Conservation (phyloP, 2,888 invertebrate genomes). For the Spodoptera picta region DNA sequence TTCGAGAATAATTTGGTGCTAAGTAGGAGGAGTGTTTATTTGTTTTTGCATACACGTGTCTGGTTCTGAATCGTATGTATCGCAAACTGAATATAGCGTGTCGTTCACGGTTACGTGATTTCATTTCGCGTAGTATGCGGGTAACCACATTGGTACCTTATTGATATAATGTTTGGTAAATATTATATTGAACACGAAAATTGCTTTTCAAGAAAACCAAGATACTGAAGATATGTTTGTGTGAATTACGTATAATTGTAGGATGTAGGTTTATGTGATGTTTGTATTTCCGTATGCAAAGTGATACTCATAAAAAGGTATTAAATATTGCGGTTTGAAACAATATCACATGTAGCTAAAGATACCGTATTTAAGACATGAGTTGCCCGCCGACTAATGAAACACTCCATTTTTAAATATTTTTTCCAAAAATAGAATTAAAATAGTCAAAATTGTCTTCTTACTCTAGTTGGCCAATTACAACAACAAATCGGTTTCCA, state of each 20-base stretch:
- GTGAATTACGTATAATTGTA: conserved; percentile 40
- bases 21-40: conserved; percentile 36
- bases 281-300: too few species aligned
- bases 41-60: conserved; percentile 12
- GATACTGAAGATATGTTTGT: conserved; percentile 51
- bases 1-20: conserved; percentile 40
- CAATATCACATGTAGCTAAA: too few species aligned
- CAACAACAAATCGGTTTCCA: too few species aligned
- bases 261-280: conserved; percentile 47
- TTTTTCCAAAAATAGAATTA: too few species aligned
- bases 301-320: too few species aligned
- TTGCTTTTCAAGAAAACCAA: conserved; percentile 59
- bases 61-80: conserved; percentile 14
- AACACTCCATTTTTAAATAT: too few species aligned
- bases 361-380: too few species aligned
- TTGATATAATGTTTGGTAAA: conserved; percentile 49
- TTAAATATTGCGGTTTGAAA: too few species aligned
- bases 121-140: conserved; percentile 29
- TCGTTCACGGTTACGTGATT: conserved; percentile 29
- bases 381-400: too few species aligned
- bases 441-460: too few species aligned
- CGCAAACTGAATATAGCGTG: conserved; percentile 24
- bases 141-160: conserved; percentile 40
- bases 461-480: too few species aligned
- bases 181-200: conserved; percentile 53